Base-by-base conservation (phyloP, 2,113 vertebrate species). In the Mesembrinibis cayennensis region DNA sequence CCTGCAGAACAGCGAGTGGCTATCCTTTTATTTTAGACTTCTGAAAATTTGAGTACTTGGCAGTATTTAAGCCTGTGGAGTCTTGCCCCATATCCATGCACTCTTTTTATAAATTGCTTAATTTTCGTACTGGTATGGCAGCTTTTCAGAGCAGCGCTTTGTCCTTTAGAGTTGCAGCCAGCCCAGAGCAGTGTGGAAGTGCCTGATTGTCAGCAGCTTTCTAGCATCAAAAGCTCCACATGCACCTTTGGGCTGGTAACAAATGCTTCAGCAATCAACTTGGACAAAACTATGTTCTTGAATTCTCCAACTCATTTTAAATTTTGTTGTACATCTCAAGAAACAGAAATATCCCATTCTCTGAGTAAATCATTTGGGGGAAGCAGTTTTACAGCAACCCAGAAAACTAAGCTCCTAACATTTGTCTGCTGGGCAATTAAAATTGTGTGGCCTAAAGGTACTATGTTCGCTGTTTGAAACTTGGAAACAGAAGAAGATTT, bases 21-120 rank as follows among this genome's bases (percentile, higher is more conserved):
- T 74, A 4, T 81, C 40, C 65, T 95, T 94, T 89, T 84, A 95
- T 74, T 95, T 84, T 67, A 87, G 69, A 38, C 72, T 91, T 89
- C 25, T 9, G 44, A 79, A 93, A 90, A 87, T 63, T 49, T 74
- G 71, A 94, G 45, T 88, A 63, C 38, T 91, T 95, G 78, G 82
- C 92, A 76, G 47, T 82, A 45, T 74, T 90, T 85, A 70, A 94
- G 32, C 65, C 69, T 90, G 78, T 59, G 52, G 78, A 79, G 78
- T 74, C 85, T 88, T 92, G 90, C 55, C 95, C 82, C n/a, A 27
- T 87, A 90, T 70, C 66, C 44, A 42, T 44, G 29, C 30, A 29
- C 36, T 67, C 59, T 87, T n/a, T 95, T 49, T 70, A 65, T 84
- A 76, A 93, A 63, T 91, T 23, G n/a, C 61, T 89, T 94, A 29